Evolutionary conservation across 2,113 vertebrate species (phyloP), one percentile per base, ranked within the genome.

Genomic region (Ophthalmolycus amberensis): DNA sequence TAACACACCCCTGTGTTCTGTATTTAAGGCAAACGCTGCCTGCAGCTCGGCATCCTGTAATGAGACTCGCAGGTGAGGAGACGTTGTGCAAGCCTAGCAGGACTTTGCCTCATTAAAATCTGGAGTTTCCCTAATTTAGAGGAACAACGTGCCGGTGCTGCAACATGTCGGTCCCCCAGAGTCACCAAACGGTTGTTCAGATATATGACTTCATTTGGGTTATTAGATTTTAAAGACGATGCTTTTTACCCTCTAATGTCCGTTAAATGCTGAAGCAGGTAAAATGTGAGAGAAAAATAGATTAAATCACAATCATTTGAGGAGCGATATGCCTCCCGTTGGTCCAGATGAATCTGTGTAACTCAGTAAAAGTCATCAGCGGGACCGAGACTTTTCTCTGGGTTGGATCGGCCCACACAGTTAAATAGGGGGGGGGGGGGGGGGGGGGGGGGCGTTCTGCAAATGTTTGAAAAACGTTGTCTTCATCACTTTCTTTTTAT

Each of bases 81-180:
- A 27, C 50, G 1, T 73, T 77, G 68, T 82, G 82, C 85, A 80
- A 85, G 10, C 77, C 44, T 22, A 42, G 88, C 82, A 87, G 82
- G 63, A 78, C 62, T 80, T 42, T 52, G 56, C 46, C 69, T 86
- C 73, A 90, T 90, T 88, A 80, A 86, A 84, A 79, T 68, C 44
- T 59, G 56, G 56, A 83, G 40, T 76, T 87, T 74, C 50, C 48
- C 71, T 65, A 77, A 74, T 84, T 75, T 82, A 60, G 34, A 64
- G 50, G 22, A 87, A 81, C 75, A 86, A 77, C 71, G 63, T 78
- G 87, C 64, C 71, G 56, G 44, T 79, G 73, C 76, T 72, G 76
- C 79, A 68, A 25, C 32, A 44, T 42, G 58, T 50, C 15, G 32
- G 37, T 38, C 62, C 78, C 84, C 65, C 20, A 12, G 52, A 58